Conservation (phyloP, 2,797 vertebrate genomes). For the Avahi laniger region DNA sequence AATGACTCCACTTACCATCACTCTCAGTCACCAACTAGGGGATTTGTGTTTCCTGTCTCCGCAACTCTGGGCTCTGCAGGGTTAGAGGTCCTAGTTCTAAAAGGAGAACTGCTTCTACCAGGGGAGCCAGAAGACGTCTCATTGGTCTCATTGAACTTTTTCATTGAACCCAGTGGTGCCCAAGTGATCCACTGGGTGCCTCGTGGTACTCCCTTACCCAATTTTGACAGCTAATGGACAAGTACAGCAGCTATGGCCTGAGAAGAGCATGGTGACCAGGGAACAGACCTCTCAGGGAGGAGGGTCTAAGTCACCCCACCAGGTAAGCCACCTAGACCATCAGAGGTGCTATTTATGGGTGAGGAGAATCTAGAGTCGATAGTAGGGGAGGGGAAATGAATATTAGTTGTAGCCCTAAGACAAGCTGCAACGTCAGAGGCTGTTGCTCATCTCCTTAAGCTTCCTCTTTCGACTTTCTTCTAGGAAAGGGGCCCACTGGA, state of each 20-base stretch:
- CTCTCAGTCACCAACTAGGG: not conserved
- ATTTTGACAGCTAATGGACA: not conserved
- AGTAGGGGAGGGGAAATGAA: not conserved
- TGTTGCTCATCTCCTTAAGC: not conserved
- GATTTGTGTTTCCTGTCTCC: not conserved
- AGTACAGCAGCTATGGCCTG: not conserved
- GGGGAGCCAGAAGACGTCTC: not conserved
- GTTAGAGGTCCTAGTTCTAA: not conserved
- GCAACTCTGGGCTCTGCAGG: not conserved
- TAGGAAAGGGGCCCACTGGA: not conserved
- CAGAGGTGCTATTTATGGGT: not conserved
- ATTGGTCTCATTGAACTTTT: not conserved
- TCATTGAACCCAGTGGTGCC: too few relatives aligned
- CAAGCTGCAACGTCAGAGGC: not conserved
- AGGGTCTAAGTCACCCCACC: not conserved
- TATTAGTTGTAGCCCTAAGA: not conserved
- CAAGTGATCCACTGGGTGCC: not conserved
- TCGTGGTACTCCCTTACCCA: not conserved
- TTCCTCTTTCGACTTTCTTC: not conserved
- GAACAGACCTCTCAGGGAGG: not conserved
- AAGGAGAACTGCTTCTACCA: not conserved
- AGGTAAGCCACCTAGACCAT: not conserved
- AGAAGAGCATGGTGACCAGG: not conserved
- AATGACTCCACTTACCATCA: not conserved
- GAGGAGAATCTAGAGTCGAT: not conserved